phyloP scores from a whole-genome alignment of 2,797 vertebrate genomes.

The Crenuchus spilurus region DNA sequence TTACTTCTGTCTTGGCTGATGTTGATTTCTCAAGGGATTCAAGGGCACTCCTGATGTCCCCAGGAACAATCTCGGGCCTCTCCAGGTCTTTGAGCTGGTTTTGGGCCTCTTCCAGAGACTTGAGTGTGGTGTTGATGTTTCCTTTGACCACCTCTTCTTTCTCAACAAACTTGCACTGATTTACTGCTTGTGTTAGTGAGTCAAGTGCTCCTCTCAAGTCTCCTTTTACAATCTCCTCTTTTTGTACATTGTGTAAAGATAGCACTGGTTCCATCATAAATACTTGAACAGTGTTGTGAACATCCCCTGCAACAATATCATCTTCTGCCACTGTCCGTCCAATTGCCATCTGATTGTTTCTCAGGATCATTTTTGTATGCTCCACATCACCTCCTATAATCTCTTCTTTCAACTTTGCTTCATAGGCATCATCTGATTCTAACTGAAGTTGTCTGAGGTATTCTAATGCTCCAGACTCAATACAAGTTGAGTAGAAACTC shows the following conservation, averaged over 20 bases:
- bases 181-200: constrained; percentile 84
- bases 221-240: constrained; percentile 85
- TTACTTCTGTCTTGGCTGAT: constrained; percentile 75
- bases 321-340: constrained; percentile 83
- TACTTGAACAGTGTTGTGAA: constrained; percentile 80
- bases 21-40: constrained; percentile 86
- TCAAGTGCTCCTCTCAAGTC: constrained; percentile 83
- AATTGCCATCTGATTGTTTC: constrained; percentile 78
- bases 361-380: constrained; percentile 83
- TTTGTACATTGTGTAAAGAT: constrained; percentile 74
- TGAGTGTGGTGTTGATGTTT: constrained; percentile 79
- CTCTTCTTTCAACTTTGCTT: constrained; percentile 71
- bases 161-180: constrained; percentile 78
- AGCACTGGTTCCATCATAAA: constrained; percentile 83
- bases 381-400: constrained; percentile 86
- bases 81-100: constrained; percentile 79
- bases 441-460: constrained; percentile 87
- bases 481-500: constrained; percentile 92
- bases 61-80: constrained; percentile 81
- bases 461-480: constrained; percentile 90
- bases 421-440: constrained; percentile 67
- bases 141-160: constrained; percentile 88
- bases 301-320: constrained; percentile 89
- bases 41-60: constrained; percentile 83
- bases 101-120: constrained; percentile 84